These are phyloP conservation scores for Acanthoscelides obtectus DNA, from an alignment of 2,888 invertebrate genomes.

Conservation along the genomic window DNA sequence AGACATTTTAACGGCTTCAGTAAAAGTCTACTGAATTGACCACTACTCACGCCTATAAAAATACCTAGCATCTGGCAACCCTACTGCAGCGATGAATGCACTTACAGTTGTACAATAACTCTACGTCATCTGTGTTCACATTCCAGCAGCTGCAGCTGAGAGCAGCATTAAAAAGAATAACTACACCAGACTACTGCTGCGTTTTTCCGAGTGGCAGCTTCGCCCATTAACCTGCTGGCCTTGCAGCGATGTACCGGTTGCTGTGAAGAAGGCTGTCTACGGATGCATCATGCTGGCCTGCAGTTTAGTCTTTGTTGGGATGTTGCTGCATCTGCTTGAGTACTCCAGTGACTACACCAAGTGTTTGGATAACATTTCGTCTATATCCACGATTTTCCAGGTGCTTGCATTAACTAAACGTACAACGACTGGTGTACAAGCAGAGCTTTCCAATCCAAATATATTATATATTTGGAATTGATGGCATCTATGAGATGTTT, in stretches of 20 bases:
- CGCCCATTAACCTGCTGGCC: not conserved
- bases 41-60: too few relatives aligned
- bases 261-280: not conserved
- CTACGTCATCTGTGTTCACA: not conserved
- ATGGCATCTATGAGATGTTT: too few relatives aligned
- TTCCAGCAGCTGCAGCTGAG: not conserved
- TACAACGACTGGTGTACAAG: too few relatives aligned
- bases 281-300: not conserved
- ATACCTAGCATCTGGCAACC: too few relatives aligned
- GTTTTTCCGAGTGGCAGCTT: not conserved
- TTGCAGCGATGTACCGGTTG: not conserved
- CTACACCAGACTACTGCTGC: not conserved
- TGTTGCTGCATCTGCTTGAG: conserved; percentile 3
- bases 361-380: conserved; percentile 9
- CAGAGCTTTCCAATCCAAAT: too few relatives aligned
- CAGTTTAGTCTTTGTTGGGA: conserved; percentile 9
- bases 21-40: too few relatives aligned
- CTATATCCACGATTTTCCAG: conserved; percentile 13
- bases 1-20: too few relatives aligned
- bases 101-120: too few relatives aligned
- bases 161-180: not conserved
- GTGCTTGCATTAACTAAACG: too few relatives aligned
- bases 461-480: too few relatives aligned
- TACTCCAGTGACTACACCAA: conserved; percentile 8
- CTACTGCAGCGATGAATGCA: too few relatives aligned